Base-by-base conservation (phyloP, 2,113 vertebrate genomes). In the Melanotaenia duboulayi region DNA sequence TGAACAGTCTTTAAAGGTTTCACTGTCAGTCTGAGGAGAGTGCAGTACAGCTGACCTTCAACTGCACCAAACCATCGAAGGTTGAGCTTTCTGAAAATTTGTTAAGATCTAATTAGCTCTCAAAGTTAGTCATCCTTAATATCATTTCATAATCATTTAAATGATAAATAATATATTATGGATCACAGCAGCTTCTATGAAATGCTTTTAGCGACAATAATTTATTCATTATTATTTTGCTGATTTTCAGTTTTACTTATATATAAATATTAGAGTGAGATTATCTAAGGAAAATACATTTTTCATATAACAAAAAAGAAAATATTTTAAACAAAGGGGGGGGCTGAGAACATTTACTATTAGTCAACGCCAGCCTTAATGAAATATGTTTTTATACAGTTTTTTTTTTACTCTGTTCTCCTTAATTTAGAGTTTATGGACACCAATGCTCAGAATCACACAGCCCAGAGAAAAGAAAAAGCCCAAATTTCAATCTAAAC, bases 1-100 rank as follows among this genome's bases (percentile, higher is more conserved):
- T 40, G 67, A 54, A 59, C 59, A 10, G 7, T 14, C n/a, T 66
- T 74, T 48, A 71, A 69, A 76, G 49, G 23, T 73, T 75, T 67
- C 46, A 25, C 11, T 56, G 32, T 58, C 50, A n/a, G 32, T 62
- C 11, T 39, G 20, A 74, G 28, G 20, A 61, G 32, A 35, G 32
- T 2, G 64, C 22, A 11, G 40, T n/a, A 55, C 37, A 80, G 49
- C 16, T 17, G 62, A 73, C 57, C 61, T 65, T 22, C 35, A 60
- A 14, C 46, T 40, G 48, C 39, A 70, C 19, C 23, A 40, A 24
- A 75, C 56, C 70, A 61, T 2, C 40, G 13, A 42, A 42, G 16
- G 40, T 12, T 42, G 3, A 3, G 40, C 13, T 42, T 42, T 42
- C 40, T 14, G 12, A 35, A 35, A 35, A 65, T 62, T 32, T 40